Evolutionary conservation across 2,888 invertebrate species (phyloP).

Genomic region (Chloroclystis v-ata): DNA sequence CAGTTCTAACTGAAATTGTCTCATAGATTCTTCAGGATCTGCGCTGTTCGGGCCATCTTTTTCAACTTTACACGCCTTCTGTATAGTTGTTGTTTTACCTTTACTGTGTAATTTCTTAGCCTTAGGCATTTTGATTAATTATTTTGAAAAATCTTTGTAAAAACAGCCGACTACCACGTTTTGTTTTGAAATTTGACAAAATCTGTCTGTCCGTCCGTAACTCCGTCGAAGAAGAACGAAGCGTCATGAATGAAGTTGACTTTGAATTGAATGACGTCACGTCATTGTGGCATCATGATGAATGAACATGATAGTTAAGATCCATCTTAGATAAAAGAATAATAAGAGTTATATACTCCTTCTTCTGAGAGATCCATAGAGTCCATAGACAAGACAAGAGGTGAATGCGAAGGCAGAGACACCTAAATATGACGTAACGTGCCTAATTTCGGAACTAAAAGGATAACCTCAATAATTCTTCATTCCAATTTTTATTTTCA

Average conservation of each 20-base stretch:
- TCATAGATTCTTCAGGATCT: slow-evolving; percentile 72
- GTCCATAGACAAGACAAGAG: no score
- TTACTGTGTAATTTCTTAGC: slow-evolving; percentile 64
- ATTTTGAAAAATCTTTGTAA: neutral
- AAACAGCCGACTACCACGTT: slow-evolving; percentile 37
- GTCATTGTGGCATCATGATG: no score
- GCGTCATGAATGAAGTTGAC: no score
- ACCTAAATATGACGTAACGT: slow-evolving; percentile 45
- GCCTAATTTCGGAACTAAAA: slow-evolving; percentile 36
- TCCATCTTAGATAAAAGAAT: no score
- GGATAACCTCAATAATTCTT: slow-evolving; percentile 45
- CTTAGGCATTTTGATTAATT: slow-evolving; percentile 56
- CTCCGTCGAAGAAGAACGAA: no score
- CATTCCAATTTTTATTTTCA: neutral
- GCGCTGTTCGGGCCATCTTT: slow-evolving; percentile 43
- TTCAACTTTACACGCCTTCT: slow-evolving; percentile 57
- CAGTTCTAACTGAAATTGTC: slow-evolving; percentile 86
- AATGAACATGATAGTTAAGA: no score
- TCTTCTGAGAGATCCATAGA: no score
- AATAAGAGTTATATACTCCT: no score
- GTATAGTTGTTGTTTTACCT: slow-evolving; percentile 59
- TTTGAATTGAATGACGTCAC: no score
- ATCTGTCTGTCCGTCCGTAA: neutral
- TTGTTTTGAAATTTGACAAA: slow-evolving; percentile 36
- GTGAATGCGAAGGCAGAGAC: slow-evolving; percentile 25